These are phyloP conservation scores for Paracanthobrama guichenoti DNA, from an alignment of 2,113 vertebrate species.

Conservation along the genomic window DNA sequence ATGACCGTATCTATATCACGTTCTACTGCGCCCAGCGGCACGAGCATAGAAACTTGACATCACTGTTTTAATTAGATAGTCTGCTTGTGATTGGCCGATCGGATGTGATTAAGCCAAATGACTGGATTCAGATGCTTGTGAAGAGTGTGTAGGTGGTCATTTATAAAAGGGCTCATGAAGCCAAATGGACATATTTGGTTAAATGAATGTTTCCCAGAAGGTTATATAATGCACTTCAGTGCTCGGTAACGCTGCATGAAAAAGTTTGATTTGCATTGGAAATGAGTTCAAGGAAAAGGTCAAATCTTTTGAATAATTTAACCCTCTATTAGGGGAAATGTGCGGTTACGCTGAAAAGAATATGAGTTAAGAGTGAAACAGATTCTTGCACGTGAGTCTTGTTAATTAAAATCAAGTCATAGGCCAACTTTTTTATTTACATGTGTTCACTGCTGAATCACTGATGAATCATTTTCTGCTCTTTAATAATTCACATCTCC, in stretches of 20 bases:
- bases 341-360: not conserved
- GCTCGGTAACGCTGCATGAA: not conserved
- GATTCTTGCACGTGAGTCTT: not conserved
- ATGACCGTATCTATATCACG: not conserved
- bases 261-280: not conserved
- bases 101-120: not conserved
- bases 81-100: not conserved
- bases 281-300: not conserved
- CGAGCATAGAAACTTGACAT: not conserved
- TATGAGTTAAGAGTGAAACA: not conserved
- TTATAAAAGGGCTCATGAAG: not conserved
- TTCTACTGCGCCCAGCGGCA: not conserved
- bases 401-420: not conserved
- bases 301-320: not conserved
- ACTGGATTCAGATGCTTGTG: not conserved
- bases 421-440: not conserved
- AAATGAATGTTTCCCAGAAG: conserved; percentile 18
- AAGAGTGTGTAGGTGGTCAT: not conserved
- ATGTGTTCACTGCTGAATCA: no score
- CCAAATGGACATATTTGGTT: not conserved
- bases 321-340: not conserved
- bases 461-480: not conserved
- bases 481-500: not conserved
- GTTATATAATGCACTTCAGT: not conserved
- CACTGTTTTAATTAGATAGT: not conserved